Evolutionary conservation across 2,797 vertebrate species (phyloP), one percentile per base, ranked within the genome.

Genomic region (Toxotes lorentzi): DNA sequence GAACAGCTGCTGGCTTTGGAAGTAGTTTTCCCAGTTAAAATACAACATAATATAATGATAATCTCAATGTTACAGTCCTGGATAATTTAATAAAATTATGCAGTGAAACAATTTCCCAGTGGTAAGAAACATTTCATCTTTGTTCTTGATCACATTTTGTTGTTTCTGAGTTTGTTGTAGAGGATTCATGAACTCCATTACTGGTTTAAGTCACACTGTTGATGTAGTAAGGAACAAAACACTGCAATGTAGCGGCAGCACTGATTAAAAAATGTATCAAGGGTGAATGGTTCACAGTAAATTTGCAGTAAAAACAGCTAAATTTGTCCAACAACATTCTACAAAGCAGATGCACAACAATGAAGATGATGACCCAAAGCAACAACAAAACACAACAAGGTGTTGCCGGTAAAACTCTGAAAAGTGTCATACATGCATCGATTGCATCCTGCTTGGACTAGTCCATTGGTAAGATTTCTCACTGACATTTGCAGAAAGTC

Each of bases 1-100:
- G 58, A 64, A 53, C 73, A 68, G 69, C 62, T 48, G 40, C 48
- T 61, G 56, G 12, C 34, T 8, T 5, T 14, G 19, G 23, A 51
- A 35, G 9, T n/a, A 40, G 14, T 76, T 73, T 47, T 45, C 16
- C 53, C 32, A 17, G 23, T 38, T 51, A 4, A 34, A 32, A 34
- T 60, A 3, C 48, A 68, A 62, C 27, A 70, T 51, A 58, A 66
- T 14, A 59, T 32, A 41, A 51, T 47, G 30, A 67, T 67, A 53
- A 32, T 50, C 11, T 41, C 12, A 34, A 14, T 24, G 14, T 51
- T 34, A 10, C 10, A 53, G 14, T 32, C 23, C 32, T 38, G n/a
- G 16, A 57, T n/a, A 11, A 38, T 19, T 64, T 19, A 19, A 38
- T 8, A 19, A 23, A 13, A 48, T 6, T 21, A 9, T n/a, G 6